Evolutionary conservation across 2,797 vertebrate species (phyloP).

Genomic region (Natrix natrix): DNA sequence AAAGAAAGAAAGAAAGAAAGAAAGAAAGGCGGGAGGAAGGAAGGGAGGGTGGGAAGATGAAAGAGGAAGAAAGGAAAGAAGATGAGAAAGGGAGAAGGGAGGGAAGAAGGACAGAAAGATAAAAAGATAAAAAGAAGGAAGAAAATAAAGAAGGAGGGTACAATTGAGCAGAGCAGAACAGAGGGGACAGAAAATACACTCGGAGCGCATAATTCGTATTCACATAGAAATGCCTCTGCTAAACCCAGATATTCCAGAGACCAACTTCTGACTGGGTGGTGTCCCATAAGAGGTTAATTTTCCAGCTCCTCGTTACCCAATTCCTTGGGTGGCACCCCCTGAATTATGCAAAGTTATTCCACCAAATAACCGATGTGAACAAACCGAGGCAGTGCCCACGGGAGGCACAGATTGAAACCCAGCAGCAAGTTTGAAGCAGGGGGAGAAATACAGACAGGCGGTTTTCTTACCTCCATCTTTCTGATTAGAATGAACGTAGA

Average conservation of each 20-base stretch:
- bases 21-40: too few species aligned
- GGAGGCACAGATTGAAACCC: not conserved
- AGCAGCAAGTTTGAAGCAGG: not conserved
- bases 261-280: not conserved
- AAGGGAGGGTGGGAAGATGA: not conserved
- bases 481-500: not conserved
- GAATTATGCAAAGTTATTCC: not conserved
- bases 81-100: not conserved
- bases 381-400: not conserved
- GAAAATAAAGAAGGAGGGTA: too few species aligned
- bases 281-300: not conserved
- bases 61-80: too few species aligned
- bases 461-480: not conserved
- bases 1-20: too few species aligned
- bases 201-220: not conserved
- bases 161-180: not conserved
- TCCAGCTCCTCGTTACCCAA: not conserved
- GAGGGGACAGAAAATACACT: not conserved
- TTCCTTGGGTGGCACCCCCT: not conserved
- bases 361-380: not conserved
- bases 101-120: not conserved
- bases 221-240: rapidly evolving
- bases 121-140: rapidly evolving
- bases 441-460: too few species aligned
- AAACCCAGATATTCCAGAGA: not conserved